These are phyloP conservation scores for Thecocarcelia acutangulata DNA, from an alignment of 2,888 invertebrate species.

Conservation along the genomic window DNA sequence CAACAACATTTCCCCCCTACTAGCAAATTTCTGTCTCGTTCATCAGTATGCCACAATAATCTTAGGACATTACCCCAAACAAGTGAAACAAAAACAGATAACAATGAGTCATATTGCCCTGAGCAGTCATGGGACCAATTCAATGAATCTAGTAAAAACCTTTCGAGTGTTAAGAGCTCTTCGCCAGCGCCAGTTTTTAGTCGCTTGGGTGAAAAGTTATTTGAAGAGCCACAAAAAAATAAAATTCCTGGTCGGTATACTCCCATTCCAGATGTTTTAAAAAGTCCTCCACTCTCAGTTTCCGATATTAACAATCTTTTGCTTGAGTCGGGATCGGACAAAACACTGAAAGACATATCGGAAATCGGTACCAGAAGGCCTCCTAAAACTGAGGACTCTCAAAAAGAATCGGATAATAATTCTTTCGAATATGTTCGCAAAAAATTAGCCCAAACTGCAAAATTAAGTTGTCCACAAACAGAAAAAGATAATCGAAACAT, in stretches of 20 bases:
- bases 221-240: constrained; percentile 4
- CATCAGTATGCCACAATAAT: constrained; percentile 48
- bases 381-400: constrained; percentile 34
- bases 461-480: constrained; percentile 56
- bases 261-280: constrained; percentile 74
- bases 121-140: constrained; percentile 66
- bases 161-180: neutral
- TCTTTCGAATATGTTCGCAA: constrained; percentile 73
- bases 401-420: constrained; percentile 38
- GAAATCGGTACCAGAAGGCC: constrained; percentile 50
- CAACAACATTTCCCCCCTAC: constrained; percentile 31
- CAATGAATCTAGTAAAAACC: constrained; percentile 43
- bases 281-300: constrained; percentile 75
- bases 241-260: constrained; percentile 53
- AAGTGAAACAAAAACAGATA: neutral
- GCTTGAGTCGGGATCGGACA: constrained; percentile 71
- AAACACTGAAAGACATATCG: constrained; percentile 50
- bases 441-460: constrained; percentile 72
- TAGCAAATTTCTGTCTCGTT: constrained; percentile 17
- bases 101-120: constrained; percentile 64
- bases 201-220: constrained; percentile 71
- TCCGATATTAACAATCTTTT: constrained; percentile 75
- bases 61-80: constrained; percentile 37
- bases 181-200: constrained; percentile 59
- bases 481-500: constrained; percentile 23